Evolutionary conservation across 2,888 invertebrate genomes (phyloP), one percentile per base, ranked within the genome.

Genomic region (Cloeon dipterum): DNA sequence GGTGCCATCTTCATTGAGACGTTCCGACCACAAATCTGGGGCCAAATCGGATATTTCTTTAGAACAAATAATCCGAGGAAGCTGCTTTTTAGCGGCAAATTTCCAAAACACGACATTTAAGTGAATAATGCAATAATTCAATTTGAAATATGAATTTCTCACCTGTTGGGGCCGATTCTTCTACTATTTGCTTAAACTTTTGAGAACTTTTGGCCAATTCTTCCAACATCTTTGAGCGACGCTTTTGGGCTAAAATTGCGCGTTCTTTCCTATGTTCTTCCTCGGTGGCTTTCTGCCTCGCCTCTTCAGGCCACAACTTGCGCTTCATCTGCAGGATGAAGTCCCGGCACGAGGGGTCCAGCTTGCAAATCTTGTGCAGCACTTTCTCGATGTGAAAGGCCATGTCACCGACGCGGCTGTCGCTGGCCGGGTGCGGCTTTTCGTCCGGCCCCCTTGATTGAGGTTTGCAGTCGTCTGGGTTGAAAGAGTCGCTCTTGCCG

Each of bases 141-240:
- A n/a, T n/a, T n/a, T n/a, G n/a, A n/a, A n/a, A n/a, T n/a, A n/a
- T n/a, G n/a, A n/a, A n/a, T n/a, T n/a, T n/a, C n/a, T n/a, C n/a
- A n/a, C n/a, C n/a, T n/a, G n/a, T n/a, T n/a, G n/a, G n/a, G n/a
- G n/a, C n/a, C n/a, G n/a, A n/a, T n/a, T n/a, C n/a, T n/a, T n/a
- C n/a, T n/a, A n/a, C n/a, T n/a, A n/a, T n/a, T n/a, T n/a, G n/a
- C n/a, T n/a, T n/a, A n/a, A n/a, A n/a, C n/a, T n/a, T n/a, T n/a
- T n/a, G n/a, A n/a, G n/a, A n/a, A n/a, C n/a, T n/a, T n/a, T n/a
- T 73, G 7, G 85, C 86, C 61, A 93, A 89, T 52, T 93, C 86
- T 21, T 77, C 81, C 82, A 94, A 86, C 45, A 94, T 58, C 52
- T 83, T 82, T 49, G 82, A 74, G 52, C 93, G 91, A 2, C 93